Evolutionary conservation across 2,888 invertebrate genomes (phyloP).

Genomic region (Eudasyphora cyanicolor): DNA sequence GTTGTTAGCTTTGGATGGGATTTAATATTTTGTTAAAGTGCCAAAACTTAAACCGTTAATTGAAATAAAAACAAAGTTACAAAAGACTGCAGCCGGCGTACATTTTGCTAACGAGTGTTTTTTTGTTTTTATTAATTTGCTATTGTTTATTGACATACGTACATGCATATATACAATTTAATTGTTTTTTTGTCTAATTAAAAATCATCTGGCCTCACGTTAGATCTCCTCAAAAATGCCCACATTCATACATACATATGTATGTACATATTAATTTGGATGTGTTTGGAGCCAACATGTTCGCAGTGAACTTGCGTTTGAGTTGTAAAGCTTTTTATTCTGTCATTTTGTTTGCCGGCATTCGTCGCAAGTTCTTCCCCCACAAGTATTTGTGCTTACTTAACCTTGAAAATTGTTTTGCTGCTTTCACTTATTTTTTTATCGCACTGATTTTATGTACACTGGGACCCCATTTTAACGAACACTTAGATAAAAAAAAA

Average conservation of each 20-base stretch:
- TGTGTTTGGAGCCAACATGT: constrained; percentile 3
- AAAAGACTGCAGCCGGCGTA: no score
- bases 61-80: no score
- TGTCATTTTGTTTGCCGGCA: not conserved
- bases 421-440: not conserved
- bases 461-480: no score
- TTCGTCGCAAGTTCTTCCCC: constrained; percentile 28
- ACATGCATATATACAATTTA: no score
- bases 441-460: constrained; percentile 15
- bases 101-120: not conserved
- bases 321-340: constrained; percentile 49
- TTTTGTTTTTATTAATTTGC: not conserved
- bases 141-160: not conserved
- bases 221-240: not conserved
- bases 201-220: not conserved
- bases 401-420: constrained; percentile 54
- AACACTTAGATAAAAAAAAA: no score
- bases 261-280: not conserved
- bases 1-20: no score
- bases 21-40: no score
- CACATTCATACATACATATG: not conserved
- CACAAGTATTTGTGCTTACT: constrained; percentile 40
- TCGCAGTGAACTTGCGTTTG: constrained; percentile 38
- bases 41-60: no score
- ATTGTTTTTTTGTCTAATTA: no score